Conservation (phyloP, 1,140 invertebrate genomes). For the Parapsyche elsis region DNA sequence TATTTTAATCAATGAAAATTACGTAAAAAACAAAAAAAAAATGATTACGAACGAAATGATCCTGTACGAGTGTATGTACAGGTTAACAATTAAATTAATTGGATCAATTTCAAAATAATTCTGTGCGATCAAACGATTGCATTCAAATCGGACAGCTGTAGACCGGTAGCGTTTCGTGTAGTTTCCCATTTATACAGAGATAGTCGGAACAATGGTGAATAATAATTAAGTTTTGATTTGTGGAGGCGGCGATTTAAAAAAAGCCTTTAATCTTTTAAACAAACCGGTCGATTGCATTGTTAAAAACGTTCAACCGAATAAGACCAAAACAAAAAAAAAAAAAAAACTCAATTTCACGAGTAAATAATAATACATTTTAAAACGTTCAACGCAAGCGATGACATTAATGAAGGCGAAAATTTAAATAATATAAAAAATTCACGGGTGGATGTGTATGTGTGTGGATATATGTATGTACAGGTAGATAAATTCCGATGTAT, state of each 20-base stretch:
- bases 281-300: conserved; percentile 14
- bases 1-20: no score
- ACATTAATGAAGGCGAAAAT: background rate
- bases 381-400: background rate
- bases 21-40: no score
- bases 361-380: no score
- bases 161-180: conserved; percentile 16
- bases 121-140: no score
- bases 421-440: background rate
- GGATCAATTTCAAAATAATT: no score
- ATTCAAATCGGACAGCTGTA: conserved; percentile 23
- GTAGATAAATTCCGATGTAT: conserved; percentile 28
- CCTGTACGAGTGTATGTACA: no score
- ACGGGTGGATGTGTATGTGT: background rate
- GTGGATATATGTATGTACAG: background rate
- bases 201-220: conserved; percentile 17
- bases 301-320: background rate
- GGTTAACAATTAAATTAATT: no score
- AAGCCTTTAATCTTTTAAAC: conserved; percentile 19
- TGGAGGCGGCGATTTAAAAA: background rate
- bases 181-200: conserved; percentile 6
- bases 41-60: no score
- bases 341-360: no score
- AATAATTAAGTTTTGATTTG: background rate
- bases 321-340: no score